These are phyloP conservation scores for Lamellibrachia satsuma DNA, from an alignment of 2,888 invertebrate genomes.

Conservation along the genomic window DNA sequence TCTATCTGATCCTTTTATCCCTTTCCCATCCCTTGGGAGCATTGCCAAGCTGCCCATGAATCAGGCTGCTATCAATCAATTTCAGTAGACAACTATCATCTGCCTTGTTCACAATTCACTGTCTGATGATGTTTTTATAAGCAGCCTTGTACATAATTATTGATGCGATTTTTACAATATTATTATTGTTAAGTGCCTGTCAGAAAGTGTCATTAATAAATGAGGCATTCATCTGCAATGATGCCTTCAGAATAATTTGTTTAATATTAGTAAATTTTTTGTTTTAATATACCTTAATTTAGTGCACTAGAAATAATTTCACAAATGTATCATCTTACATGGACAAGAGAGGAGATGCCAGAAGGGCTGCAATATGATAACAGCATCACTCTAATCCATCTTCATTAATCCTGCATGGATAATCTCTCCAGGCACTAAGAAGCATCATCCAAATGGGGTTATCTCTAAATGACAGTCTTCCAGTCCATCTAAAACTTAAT, in stretches of 20 bases:
- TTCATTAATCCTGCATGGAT: background rate
- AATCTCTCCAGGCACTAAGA: constrained; percentile 4
- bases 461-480: background rate
- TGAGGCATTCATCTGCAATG: background rate
- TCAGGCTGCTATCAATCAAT: constrained; percentile 3
- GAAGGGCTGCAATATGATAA: background rate
- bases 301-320: background rate
- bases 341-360: background rate
- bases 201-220: background rate
- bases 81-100: background rate
- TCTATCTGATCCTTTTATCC: background rate
- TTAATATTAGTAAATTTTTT: background rate
- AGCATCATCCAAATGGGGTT: background rate
- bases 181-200: background rate
- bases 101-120: background rate
- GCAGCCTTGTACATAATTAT: background rate
- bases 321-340: background rate
- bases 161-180: background rate
- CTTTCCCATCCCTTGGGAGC: background rate
- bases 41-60: background rate
- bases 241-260: background rate
- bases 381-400: background rate
- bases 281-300: background rate
- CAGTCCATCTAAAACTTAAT: background rate
- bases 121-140: background rate